Base-by-base conservation (phyloP, 2,113 vertebrate genomes). In the Tragelaphus strepsiceros region DNA sequence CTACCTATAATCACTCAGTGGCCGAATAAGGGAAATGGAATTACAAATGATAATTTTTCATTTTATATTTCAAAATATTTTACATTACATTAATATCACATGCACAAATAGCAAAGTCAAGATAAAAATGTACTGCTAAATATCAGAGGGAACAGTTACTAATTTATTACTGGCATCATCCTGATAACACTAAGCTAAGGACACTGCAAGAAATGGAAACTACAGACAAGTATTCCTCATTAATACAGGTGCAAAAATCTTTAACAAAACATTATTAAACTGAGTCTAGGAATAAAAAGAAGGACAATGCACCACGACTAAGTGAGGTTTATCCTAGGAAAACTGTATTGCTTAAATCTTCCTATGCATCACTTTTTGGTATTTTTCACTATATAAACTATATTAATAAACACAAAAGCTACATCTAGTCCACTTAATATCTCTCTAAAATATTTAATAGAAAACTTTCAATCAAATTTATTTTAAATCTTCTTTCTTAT, bases 101-200 rank as follows among this genome's bases (percentile, higher is more conserved):
- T 43, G 10, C 21, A 85, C 21, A 96, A 94, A 92, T 89, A 53
- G 64, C 93, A 96, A 78, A 90, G 30, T 56, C 32, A 88, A 93
- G 62, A 80, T 90, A 92, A 96, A 95, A 96, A 95, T 53, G n/a
- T 53, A 94, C 54, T 96, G 56, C 28, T 90, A 81, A 86, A 85
- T 19, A 85, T 43, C 95, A 96, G 15, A 83, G n/a, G 58, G 67
- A 93, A 53, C 5, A 92, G n/a, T 30, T 83, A 9, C n/a, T 54
- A 96, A 91, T 78, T 97, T 15, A 90, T 51, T 54, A 91, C 56
- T 49, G 94, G 43, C 30, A 82, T 77, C 91, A 91, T 7, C 15
- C 59, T 71, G 32, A 94, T 46, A 96, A 22, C 51, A 95, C 93
- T 49, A 90, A 93, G 7, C 49, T 13, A 91, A 94, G 12, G 16